Evolutionary conservation across 2,888 invertebrate genomes (phyloP).

Genomic region (Erebia palarica): DNA sequence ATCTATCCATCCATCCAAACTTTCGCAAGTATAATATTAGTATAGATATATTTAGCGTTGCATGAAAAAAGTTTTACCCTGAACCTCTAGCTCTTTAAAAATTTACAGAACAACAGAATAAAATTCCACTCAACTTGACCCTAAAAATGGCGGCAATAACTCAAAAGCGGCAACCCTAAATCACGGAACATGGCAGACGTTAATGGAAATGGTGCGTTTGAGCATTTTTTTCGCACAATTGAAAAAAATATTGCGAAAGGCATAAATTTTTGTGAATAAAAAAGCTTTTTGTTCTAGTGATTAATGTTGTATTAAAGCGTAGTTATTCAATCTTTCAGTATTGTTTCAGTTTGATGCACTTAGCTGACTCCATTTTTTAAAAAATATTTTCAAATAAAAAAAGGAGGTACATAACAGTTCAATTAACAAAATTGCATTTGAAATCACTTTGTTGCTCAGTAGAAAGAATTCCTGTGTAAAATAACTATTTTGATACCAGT

Average conservation of each 20-base stretch:
- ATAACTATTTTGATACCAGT: too few relatives aligned
- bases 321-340: constrained; percentile 12
- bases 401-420: too few relatives aligned
- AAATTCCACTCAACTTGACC: constrained; percentile 30
- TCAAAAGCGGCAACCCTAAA: constrained; percentile 56
- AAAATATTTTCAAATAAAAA: too few relatives aligned
- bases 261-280: constrained; percentile 44
- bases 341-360: constrained; percentile 2
- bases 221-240: constrained; percentile 58
- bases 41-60: too few relatives aligned
- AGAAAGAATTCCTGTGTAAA: too few relatives aligned
- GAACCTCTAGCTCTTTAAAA: background rate
- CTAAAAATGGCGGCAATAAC: constrained; percentile 44
- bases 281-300: constrained; percentile 36
- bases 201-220: constrained; percentile 61
- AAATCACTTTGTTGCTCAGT: too few relatives aligned
- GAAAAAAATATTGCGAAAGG: constrained; percentile 51
- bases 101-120: constrained; percentile 31
- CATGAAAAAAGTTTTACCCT: background rate
- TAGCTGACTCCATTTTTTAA: background rate
- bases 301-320: constrained; percentile 36
- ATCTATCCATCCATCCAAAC: too few relatives aligned
- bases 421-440: too few relatives aligned
- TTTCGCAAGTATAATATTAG: too few relatives aligned
- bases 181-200: constrained; percentile 61